Conservation (phyloP, 2,113 vertebrate genomes). For the Phyllostomus discolor region DNA sequence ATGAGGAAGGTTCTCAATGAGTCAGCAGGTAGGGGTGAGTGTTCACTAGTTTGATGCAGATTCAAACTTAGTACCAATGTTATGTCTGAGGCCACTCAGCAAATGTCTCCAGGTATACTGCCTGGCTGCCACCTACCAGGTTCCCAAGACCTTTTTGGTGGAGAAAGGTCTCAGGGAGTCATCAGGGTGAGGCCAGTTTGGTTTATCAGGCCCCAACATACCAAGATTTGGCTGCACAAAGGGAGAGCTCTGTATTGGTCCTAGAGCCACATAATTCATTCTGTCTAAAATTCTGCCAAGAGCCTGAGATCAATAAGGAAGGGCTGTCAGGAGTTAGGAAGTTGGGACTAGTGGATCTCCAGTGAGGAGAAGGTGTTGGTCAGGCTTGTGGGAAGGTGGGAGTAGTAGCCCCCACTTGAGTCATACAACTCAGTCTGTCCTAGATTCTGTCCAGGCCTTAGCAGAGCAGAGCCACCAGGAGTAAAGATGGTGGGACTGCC, state of each 20-base stretch:
- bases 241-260: not conserved
- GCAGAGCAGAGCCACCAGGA: too few species aligned
- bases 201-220: not conserved
- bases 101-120: not conserved
- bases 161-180: not conserved
- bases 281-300: too few species aligned
- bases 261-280: too few species aligned
- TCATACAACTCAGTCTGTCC: not conserved
- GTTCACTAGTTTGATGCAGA: not conserved
- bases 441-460: not conserved
- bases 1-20: not conserved
- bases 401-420: not conserved
- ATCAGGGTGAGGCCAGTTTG: not conserved
- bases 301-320: too few species aligned
- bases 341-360: too few species aligned
- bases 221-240: not conserved
- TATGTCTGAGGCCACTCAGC: not conserved
- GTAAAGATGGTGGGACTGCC: too few species aligned
- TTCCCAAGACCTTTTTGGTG: too few species aligned
- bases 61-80: not conserved
- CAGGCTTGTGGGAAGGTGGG: too few species aligned
- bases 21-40: not conserved
- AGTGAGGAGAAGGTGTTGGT: too few species aligned
- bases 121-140: not conserved
- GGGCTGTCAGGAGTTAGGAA: too few species aligned